phyloP scores from a whole-genome alignment of 2,888 invertebrate genomes.

The Macrophya annulata region DNA sequence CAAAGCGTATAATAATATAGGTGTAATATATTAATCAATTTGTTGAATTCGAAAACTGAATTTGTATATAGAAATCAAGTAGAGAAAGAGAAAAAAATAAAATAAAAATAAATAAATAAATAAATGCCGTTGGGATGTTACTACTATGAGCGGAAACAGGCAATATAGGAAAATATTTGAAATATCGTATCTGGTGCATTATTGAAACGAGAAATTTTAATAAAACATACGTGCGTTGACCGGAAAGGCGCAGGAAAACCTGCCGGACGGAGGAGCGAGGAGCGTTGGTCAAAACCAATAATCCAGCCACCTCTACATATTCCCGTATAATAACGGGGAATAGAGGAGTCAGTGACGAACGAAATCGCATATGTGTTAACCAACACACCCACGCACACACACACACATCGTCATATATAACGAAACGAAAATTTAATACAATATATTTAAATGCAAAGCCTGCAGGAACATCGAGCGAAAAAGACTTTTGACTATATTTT shows the following conservation, averaged over 20 bases:
- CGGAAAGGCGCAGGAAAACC: slow-evolving; percentile 42
- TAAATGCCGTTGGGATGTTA: background rate
- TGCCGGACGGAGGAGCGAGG: slow-evolving; percentile 19
- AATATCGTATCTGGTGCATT: slow-evolving; percentile 50
- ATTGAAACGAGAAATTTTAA: slow-evolving; percentile 50
- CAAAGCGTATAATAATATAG: too few relatives aligned
- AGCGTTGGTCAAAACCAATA: slow-evolving; percentile 51
- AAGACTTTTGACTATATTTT: slow-evolving; percentile 23
- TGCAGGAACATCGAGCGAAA: background rate
- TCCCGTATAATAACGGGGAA: background rate
- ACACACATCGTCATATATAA: background rate
- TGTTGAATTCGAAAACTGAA: background rate
- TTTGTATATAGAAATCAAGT: background rate
- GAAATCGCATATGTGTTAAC: background rate
- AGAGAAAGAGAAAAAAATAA: background rate
- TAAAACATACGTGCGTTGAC: slow-evolving; percentile 50
- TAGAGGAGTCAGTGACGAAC: background rate
- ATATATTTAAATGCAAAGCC: slow-evolving; percentile 49
- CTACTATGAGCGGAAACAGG: slow-evolving; percentile 7
- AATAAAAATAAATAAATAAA: background rate
- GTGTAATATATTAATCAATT: background rate
- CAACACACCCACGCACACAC: too few relatives aligned
- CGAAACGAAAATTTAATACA: slow-evolving; percentile 41
- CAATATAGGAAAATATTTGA: slow-evolving; percentile 30
- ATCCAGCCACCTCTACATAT: slow-evolving; percentile 25